A percentile compares a stretch with the other conserved stretches of the same genome.
Evolutionary conservation across 1,140 invertebrate genomes (phyloP).

Genomic region (Papilio polytes): DNA sequence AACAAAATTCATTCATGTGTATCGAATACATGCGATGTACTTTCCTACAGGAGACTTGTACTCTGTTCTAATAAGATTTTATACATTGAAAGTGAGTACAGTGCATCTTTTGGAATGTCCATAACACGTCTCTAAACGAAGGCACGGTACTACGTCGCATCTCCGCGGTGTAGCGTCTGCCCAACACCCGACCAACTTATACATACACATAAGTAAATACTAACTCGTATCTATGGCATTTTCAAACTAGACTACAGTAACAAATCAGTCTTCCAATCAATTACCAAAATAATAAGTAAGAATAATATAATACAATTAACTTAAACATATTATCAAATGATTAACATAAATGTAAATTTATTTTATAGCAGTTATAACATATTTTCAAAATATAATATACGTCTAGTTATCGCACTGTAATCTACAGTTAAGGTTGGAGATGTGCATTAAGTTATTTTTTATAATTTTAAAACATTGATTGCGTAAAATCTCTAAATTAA

Average conservation of each 20-base stretch:
- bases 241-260: conserved; percentile 83
- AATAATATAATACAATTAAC: conserved; percentile 58
- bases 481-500: not conserved
- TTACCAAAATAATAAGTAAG: conserved; percentile 76
- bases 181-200: conserved; percentile 70
- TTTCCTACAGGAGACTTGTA: not conserved
- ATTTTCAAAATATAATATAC: conserved; percentile 47
- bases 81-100: conserved; percentile 66
- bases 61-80: not conserved
- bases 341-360: conserved; percentile 59
- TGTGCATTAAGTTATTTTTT: not conserved
- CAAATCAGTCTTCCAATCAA: conserved; percentile 82
- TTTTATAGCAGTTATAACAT: conserved; percentile 50
- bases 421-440: conserved; percentile 18
- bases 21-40: not conserved
- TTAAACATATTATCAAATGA: conserved; percentile 65
- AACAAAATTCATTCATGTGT: conserved; percentile 37
- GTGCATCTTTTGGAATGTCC: conserved; percentile 81
- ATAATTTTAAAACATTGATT: not conserved
- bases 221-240: conserved; percentile 81
- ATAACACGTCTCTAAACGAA: conserved; percentile 76
- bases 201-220: conserved; percentile 69
- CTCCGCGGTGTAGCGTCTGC: conserved; percentile 70
- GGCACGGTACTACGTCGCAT: conserved; percentile 73
- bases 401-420: conserved; percentile 31